phyloP scores from a whole-genome alignment of 2,797 vertebrate species.

The Babyrousa celebensis region DNA sequence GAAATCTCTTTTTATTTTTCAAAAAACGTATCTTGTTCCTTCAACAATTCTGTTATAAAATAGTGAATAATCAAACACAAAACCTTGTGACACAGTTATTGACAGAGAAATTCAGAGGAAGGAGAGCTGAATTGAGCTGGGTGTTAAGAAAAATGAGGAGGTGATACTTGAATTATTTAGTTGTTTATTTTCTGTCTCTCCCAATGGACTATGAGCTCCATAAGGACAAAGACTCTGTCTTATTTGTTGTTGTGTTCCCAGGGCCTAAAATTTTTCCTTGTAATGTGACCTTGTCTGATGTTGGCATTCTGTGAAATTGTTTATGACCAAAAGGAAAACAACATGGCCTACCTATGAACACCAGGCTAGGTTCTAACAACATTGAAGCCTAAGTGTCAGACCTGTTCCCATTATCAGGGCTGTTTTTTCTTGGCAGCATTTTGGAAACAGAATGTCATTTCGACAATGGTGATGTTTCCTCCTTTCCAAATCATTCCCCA shows the following conservation, averaged over 20 bases:
- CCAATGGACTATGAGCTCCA: conserved; percentile 16
- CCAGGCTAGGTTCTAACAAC: neutral
- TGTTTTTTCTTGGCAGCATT: conserved; percentile 9
- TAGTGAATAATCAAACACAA: conserved; percentile 32
- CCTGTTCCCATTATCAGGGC: neutral
- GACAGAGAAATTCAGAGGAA: conserved; percentile 48
- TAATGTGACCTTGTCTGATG: neutral
- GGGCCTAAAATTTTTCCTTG: neutral
- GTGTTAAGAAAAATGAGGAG: conserved; percentile 50
- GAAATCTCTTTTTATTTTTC: conserved; percentile 9
- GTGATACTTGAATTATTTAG: neutral
- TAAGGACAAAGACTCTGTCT: conserved; percentile 2
- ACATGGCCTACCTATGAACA: neutral
- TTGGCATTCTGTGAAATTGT: neutral
- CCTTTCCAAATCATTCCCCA: neutral
- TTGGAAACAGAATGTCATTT: neutral
- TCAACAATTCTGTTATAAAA: conserved; percentile 35
- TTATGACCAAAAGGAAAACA: neutral
- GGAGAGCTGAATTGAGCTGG: neutral
- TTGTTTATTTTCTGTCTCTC: conserved; percentile 44
- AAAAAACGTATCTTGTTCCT: neutral
- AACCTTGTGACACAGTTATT: conserved; percentile 56
- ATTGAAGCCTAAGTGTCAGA: neutral
- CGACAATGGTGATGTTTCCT: neutral
- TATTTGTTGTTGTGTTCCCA: conserved; percentile 26